These are phyloP conservation scores for Pegoplata infirma DNA, from an alignment of 2,888 invertebrate species.

Conservation along the genomic window DNA sequence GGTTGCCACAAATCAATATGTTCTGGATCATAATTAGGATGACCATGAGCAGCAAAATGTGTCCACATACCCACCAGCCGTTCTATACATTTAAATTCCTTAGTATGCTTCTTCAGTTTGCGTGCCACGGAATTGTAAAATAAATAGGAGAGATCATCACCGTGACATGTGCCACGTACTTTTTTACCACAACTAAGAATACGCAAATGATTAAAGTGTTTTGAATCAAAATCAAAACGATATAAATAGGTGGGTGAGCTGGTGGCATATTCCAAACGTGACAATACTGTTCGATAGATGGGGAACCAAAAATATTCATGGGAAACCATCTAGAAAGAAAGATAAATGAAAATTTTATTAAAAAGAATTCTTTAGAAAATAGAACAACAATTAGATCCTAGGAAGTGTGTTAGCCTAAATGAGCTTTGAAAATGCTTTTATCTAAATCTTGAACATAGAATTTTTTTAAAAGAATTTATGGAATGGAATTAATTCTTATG, in stretches of 20 bases:
- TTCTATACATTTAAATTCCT: conserved; percentile 76
- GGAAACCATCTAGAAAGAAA: conserved; percentile 72
- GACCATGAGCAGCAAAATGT: conserved; percentile 73
- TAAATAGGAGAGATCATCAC: conserved; percentile 77
- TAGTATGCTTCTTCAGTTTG: conserved; percentile 71
- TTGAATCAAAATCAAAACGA: conserved; percentile 77
- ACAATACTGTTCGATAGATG: conserved; percentile 75
- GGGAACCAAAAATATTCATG: conserved; percentile 78
- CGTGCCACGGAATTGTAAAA: conserved; percentile 76
- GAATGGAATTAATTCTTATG: no score
- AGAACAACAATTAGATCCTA: no score
- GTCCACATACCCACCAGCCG: conserved; percentile 75
- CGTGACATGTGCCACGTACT: conserved; percentile 76
- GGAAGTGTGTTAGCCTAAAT: no score
- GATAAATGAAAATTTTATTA: no score
- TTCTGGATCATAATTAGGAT: conserved; percentile 74
- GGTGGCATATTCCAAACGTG: conserved; percentile 71
- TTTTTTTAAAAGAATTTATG: no score
- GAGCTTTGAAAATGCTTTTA: no score
- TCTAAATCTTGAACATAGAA: no score
- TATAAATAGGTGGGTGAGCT: conserved; percentile 76
- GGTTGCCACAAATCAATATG: conserved; percentile 72
- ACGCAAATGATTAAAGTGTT: conserved; percentile 76
- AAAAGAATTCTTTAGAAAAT: no score
- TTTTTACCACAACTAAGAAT: conserved; percentile 76